Conservation (phyloP, 2,888 invertebrate species). For the Spilarctia lutea region DNA sequence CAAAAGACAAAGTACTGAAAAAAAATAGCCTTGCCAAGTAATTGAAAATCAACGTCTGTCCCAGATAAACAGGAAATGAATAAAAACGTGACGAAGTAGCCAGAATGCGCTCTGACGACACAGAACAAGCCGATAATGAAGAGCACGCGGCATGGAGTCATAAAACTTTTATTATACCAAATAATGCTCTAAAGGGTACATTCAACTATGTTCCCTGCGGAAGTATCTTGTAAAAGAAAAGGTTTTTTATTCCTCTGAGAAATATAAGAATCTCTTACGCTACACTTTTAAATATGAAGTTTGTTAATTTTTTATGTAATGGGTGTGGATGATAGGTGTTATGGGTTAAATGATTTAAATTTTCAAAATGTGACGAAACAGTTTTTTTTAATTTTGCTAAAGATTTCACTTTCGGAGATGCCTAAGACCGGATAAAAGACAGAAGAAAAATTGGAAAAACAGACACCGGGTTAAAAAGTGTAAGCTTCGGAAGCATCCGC, state of each 20-base stretch:
- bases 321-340: background rate
- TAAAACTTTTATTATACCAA: conserved; percentile 46
- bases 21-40: conserved; percentile 34
- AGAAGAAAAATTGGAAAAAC: too few species aligned
- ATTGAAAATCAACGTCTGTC: conserved; percentile 29
- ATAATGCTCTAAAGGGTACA: conserved; percentile 26
- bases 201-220: conserved; percentile 17
- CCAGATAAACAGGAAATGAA: conserved; percentile 44
- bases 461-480: too few species aligned
- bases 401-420: too few species aligned
- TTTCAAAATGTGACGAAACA: background rate
- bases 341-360: background rate
- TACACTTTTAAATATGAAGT: background rate
- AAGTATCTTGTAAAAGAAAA: conserved; percentile 17
- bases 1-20: conserved; percentile 28
- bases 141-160: conserved; percentile 37
- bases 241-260: conserved; percentile 13
- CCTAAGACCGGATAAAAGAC: too few species aligned
- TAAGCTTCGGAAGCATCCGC: too few species aligned
- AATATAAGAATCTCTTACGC: background rate
- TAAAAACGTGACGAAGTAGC: conserved; percentile 44
- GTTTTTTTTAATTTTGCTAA: too few species aligned
- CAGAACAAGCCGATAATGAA: conserved; percentile 40
- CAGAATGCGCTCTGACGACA: conserved; percentile 36
- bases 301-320: background rate